Percentiles rank a stretch among this genome's conserved stretches.
Conservation (phyloP, 30 jellyfish, hydroid and myxozoan genomes). For the Cassiopea andromeda region DNA sequence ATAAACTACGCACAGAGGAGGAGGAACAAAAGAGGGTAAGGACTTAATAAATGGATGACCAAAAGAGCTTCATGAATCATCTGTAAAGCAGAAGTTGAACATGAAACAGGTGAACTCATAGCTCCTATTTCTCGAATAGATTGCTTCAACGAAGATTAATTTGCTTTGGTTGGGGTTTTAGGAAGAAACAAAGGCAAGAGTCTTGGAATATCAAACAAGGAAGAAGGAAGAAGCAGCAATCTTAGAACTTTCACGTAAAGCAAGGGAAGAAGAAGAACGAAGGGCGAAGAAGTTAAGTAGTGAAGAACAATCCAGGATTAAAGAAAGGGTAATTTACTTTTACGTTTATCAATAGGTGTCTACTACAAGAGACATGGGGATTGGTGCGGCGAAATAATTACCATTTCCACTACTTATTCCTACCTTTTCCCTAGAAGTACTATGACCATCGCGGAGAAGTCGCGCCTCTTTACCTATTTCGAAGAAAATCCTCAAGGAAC, state of each 20-base stretch:
- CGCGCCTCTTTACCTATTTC: too few relatives aligned
- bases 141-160: neutral
- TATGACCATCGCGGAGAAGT: too few relatives aligned
- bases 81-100: too few relatives aligned
- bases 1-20: constrained; percentile 25
- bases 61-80: too few relatives aligned
- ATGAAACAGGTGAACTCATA: too few relatives aligned
- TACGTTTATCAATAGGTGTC: neutral
- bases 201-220: constrained; percentile 59
- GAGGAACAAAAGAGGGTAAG: constrained; percentile 70
- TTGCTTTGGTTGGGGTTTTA: neutral
- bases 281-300: constrained; percentile 25
- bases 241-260: constrained; percentile 48
- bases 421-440: too few relatives aligned
- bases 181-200: constrained; percentile 69
- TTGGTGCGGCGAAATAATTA: neutral
- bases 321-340: constrained; percentile 62
- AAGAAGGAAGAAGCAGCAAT: constrained; percentile 68
- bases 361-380: too few relatives aligned
- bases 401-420: too few relatives aligned
- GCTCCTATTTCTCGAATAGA: neutral
- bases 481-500: too few relatives aligned
- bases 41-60: neutral
- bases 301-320: constrained; percentile 71
- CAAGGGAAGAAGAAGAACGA: constrained; percentile 61